Conservation (phyloP, 2,113 vertebrate genomes). For the Epinephelus moara region DNA sequence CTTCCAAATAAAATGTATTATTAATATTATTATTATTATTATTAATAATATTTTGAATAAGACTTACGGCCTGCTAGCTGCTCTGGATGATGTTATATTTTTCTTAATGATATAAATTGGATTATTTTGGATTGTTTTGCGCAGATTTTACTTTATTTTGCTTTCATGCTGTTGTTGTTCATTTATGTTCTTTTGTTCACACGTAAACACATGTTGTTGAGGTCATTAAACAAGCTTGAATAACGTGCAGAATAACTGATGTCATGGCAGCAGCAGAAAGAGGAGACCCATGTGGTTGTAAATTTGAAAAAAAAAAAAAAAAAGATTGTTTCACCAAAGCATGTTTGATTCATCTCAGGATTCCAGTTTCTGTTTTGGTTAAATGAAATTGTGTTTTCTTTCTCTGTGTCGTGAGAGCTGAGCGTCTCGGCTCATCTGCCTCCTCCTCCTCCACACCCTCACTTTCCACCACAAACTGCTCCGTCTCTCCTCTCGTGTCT, state of each 20-base stretch:
- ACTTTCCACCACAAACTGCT: conserved; percentile 7
- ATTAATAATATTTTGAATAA: neutral
- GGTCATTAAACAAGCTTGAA: neutral
- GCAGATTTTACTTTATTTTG: neutral
- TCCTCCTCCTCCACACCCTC: neutral
- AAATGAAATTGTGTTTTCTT: neutral
- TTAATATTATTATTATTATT: too few species aligned
- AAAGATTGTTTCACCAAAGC: too few species aligned
- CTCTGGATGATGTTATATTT: neutral
- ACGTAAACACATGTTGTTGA: too few species aligned
- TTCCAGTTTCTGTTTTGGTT: neutral
- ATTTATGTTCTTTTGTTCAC: neutral
- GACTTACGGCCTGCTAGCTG: neutral
- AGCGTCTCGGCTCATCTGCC: neutral
- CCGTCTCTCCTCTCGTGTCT: neutral
- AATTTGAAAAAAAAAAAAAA: neutral
- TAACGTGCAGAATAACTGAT: neutral
- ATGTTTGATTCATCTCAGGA: neutral
- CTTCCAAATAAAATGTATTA: too few species aligned
- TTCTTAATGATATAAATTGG: neutral
- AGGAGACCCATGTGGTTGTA: neutral
- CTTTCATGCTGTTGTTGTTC: neutral
- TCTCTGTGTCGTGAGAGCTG: neutral
- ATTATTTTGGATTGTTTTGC: neutral
- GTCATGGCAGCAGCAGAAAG: neutral